Evolutionary conservation across 2,888 invertebrate genomes (phyloP), one percentile per base, ranked within the genome.

Genomic region (Eucera pruinosa): DNA sequence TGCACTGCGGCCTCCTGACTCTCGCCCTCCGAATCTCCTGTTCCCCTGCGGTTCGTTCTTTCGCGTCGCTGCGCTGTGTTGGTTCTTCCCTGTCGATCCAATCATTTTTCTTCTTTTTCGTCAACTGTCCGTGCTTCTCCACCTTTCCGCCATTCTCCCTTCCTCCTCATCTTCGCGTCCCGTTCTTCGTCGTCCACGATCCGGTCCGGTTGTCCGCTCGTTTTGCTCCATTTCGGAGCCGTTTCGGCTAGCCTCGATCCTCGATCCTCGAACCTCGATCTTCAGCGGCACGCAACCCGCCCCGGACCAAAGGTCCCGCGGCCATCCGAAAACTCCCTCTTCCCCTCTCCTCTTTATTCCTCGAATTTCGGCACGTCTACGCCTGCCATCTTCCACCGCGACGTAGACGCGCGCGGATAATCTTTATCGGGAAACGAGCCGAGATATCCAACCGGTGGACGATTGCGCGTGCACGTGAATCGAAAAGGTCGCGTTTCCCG

Each of bases 181-280:
- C 45, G n/a, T 18, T 13, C 36, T 33, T 33, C 54, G 5, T 5
- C n/a, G 15, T 54, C 27, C 30, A 20, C 43, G 20, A 39, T 23
- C 57, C 30, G 33, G 41, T 54, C 52, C 64, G 64, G 64, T 52
- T 52, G 33, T 33, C 43, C 54, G 36, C 30, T 60, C 61, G 48
- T 64, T 47, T 70, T 50, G 48, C 0, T 70, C 25, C 36, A 36
- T 48, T 55, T 48, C 45, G 43, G 20, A n/a, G n/a, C 25, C 20
- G 27, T 81, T 81, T 83, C 77, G 80, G 50, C 65, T 66, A 61
- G 54, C 61, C n/a, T 70, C 61, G 74, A 68, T 64, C 33, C 78
- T 74, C 74, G 7, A n/a, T n/a, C n/a, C n/a, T 70, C 61, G 74
- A 68, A 67, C 33, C 78, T 74, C 74, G 7, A n/a, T n/a, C n/a